Conservation (phyloP, 2,888 invertebrate genomes). For the Magallana nippona region DNA sequence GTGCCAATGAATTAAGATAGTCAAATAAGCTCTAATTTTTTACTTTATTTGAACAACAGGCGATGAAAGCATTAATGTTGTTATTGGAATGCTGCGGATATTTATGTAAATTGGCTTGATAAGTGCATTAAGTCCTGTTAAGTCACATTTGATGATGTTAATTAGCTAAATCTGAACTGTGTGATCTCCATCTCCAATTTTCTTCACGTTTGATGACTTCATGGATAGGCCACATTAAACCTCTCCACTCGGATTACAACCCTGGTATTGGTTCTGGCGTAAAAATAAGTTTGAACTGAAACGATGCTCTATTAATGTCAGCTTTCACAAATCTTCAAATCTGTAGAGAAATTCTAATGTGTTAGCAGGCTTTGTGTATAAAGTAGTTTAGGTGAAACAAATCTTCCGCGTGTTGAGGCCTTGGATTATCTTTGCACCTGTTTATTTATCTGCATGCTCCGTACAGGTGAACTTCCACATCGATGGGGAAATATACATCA, state of each 20-base stretch:
- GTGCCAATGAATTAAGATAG: slow-evolving; percentile 13
- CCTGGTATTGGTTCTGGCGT: not conserved
- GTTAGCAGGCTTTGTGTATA: not conserved
- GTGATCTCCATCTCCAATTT: not conserved
- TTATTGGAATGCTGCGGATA: not conserved
- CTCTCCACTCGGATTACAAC: not conserved
- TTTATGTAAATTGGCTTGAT: slow-evolving; percentile 17
- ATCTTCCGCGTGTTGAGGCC: not conserved
- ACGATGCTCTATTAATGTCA: not conserved
- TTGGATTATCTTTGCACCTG: slow-evolving; percentile 10
- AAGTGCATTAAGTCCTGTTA: not conserved
- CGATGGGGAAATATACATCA: not conserved
- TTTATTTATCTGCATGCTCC: not conserved
- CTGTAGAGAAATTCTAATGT: not conserved
- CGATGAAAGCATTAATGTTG: not conserved
- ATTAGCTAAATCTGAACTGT: not conserved
- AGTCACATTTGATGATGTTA: slow-evolving; percentile 12
- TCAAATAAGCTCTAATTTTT: not conserved
- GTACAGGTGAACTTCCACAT: not conserved
- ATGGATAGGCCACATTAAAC: not conserved
- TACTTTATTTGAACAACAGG: not conserved
- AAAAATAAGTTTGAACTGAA: slow-evolving; percentile 8
- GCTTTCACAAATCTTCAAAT: slow-evolving; percentile 14
- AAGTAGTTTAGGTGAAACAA: slow-evolving; percentile 1
- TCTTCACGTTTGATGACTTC: not conserved